Evolutionary conservation across 2,888 invertebrate genomes (phyloP).

Genomic region (Acleris cristana): DNA sequence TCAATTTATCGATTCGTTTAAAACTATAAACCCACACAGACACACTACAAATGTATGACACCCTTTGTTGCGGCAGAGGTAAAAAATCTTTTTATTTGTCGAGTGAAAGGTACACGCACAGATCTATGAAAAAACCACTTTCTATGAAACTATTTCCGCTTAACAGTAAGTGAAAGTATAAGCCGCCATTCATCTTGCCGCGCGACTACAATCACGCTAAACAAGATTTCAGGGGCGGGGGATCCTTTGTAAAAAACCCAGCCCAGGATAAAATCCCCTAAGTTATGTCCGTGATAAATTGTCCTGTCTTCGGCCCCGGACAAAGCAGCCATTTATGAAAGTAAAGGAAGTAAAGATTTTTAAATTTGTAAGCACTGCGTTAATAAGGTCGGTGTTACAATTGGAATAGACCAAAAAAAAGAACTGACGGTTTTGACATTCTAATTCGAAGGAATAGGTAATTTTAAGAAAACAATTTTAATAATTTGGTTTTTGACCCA

Average conservation of each 20-base stretch:
- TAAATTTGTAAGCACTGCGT: conserved; percentile 25
- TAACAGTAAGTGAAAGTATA: conserved; percentile 35
- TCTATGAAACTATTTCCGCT: conserved; percentile 7
- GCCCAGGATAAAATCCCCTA: conserved; percentile 31
- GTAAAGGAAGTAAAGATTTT: conserved; percentile 23
- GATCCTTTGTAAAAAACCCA: conserved; percentile 26
- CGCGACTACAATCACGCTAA: conserved; percentile 27
- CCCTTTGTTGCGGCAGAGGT: too few relatives aligned
- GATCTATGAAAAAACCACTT: too few relatives aligned
- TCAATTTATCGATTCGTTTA: too few relatives aligned
- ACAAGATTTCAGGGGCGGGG: conserved; percentile 33
- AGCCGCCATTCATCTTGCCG: conserved; percentile 28
- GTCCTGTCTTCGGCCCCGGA: conserved; percentile 23
- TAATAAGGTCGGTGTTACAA: conserved; percentile 9
- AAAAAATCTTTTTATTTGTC: too few relatives aligned
- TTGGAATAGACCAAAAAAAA: too few relatives aligned
- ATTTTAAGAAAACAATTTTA: too few relatives aligned
- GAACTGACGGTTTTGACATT: too few relatives aligned
- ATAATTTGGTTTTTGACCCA: too few relatives aligned
- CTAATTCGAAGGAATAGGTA: too few relatives aligned
- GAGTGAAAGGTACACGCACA: too few relatives aligned
- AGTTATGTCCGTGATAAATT: conserved; percentile 37
- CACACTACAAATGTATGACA: too few relatives aligned
- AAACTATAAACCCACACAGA: too few relatives aligned
- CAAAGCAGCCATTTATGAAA: conserved; percentile 26